phyloP scores from a whole-genome alignment of 2,888 invertebrate genomes.

The Drosophila engyochracea region DNA sequence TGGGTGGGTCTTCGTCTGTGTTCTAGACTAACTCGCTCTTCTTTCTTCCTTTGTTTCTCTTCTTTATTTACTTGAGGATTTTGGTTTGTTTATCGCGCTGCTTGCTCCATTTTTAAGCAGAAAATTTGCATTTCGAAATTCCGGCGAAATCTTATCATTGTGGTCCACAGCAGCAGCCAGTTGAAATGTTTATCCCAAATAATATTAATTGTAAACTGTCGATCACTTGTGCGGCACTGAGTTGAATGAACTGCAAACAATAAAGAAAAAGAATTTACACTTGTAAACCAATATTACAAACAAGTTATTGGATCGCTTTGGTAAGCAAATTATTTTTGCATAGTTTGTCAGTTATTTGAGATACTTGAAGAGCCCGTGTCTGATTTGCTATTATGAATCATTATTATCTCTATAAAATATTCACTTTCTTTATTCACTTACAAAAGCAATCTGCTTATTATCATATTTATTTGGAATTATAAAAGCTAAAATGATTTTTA shows the following conservation, averaged over 20 bases:
- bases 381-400: not conserved
- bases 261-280: not conserved
- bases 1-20: slow-evolving; percentile 18
- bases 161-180: not conserved
- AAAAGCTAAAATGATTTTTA: no score
- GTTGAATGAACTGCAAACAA: slow-evolving; percentile 38
- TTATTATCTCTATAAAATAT: not conserved
- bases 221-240: slow-evolving; percentile 37
- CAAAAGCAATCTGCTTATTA: not conserved
- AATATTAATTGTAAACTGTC: slow-evolving; percentile 31
- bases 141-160: slow-evolving; percentile 33
- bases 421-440: not conserved
- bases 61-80: slow-evolving; percentile 34
- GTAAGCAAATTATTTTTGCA: not conserved
- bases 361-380: not conserved
- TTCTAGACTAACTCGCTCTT: not conserved
- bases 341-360: not conserved
- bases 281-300: not conserved
- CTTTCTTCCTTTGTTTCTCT: not conserved
- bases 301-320: not conserved
- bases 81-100: slow-evolving; percentile 40
- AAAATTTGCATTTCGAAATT: slow-evolving; percentile 54
- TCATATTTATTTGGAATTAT: not conserved
- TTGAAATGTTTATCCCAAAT: slow-evolving; percentile 13
- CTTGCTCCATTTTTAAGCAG: slow-evolving; percentile 45